phyloP scores from a whole-genome alignment of 1,140 invertebrate genomes.

The Protaetia brevitarsis region DNA sequence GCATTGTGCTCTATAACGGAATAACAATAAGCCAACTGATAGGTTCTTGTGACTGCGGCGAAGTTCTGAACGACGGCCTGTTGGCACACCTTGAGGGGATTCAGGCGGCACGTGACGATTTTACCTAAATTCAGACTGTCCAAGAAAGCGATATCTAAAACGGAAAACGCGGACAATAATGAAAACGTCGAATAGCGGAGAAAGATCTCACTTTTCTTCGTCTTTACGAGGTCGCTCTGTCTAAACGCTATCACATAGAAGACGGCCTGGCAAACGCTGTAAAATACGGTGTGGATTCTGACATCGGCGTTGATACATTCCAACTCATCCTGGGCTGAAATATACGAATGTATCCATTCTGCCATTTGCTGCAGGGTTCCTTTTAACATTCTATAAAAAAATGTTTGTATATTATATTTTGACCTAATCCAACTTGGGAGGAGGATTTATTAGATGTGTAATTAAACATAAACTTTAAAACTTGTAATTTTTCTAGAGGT shows the following conservation, averaged over 20 bases:
- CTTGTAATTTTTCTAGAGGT: too few species aligned
- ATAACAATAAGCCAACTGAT: conserved; percentile 91
- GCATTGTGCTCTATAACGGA: conserved; percentile 84
- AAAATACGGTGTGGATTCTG: conserved; percentile 80
- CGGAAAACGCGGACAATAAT: conserved; percentile 34
- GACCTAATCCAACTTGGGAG: too few species aligned
- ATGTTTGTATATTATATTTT: too few species aligned
- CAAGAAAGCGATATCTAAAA: conserved; percentile 73
- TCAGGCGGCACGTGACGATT: conserved; percentile 78
- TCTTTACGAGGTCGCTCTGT: conserved; percentile 75
- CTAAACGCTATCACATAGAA: conserved; percentile 90
- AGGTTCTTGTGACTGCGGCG: conserved; percentile 76
- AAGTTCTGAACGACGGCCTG: conserved; percentile 77
- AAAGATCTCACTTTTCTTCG: conserved; percentile 64
- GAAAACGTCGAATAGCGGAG: conserved; percentile 16
- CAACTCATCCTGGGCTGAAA: conserved; percentile 57
- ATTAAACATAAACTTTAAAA: conserved; percentile 12
- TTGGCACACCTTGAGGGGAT: conserved; percentile 79
- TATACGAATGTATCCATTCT: conserved; percentile 74
- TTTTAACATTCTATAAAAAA: conserved; percentile 60
- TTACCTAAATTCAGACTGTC: conserved; percentile 78
- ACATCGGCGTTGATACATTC: conserved; percentile 52
- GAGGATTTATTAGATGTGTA: too few species aligned
- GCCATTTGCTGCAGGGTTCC: conserved; percentile 62
- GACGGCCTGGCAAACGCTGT: conserved; percentile 82